Base-by-base conservation (phyloP, 2,888 invertebrate species). In the Kryphioiulus occultus region DNA sequence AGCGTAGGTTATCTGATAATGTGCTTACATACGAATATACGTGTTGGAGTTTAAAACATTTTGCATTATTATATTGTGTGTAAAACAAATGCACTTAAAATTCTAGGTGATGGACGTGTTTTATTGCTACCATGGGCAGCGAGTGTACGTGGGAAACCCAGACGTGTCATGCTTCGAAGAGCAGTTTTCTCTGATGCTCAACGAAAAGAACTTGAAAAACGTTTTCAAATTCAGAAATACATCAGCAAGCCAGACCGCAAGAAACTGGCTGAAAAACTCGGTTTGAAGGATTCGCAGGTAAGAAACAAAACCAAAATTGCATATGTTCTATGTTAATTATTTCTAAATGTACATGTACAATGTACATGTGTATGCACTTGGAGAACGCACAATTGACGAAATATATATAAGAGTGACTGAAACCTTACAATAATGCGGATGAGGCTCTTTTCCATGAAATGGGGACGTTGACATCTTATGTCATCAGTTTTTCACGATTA, bases 221-320 rank as follows among this genome's bases (percentile, higher is more conserved):
- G 98, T 91, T 99, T 99, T 93, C 97, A 98, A 92, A 95, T 97
- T 87, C 99, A 99, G 93, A 99, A 99, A 92, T 99, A 99, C 93
- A 99, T 99, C 92, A 98, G 98, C 91, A 99, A 99, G 92, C 99
- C 99, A 0, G 99, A 99, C 92, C 94, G 99, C 92, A 99, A 98
- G 94, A 98, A 98, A 91, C 93, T 99, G 89, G 99, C 99, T 0
- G 98, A 98, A 92, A 97, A 98, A 92, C 94, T 99, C 86, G 98
- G 98, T 15, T 94, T 99, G 17, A 99, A 99, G 92, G 99, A 99
- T 91, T 98, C 98, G 89, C 99, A 99, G 96, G 99, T 98, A 91
- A 93, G 94, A 89, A 87, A 30, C 42, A 85, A 15, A 47, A 47
- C 17, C 10, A 47, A 4, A 10, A 47, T 47, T 17, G 10, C 10